These are phyloP conservation scores for Gadopsis marmoratus DNA, from an alignment of 2,797 vertebrate genomes.

Conservation along the genomic window DNA sequence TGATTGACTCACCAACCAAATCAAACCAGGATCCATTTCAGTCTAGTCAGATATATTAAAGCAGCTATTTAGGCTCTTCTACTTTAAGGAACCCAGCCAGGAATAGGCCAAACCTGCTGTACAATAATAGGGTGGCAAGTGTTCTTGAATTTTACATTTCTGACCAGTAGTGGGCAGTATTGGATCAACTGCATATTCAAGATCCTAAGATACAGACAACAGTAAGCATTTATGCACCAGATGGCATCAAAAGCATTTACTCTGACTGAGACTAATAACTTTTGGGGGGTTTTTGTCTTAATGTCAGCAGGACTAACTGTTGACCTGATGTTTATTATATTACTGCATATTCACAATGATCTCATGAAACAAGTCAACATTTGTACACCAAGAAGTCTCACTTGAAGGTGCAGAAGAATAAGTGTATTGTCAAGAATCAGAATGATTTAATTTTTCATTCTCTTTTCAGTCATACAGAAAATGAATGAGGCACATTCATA, in stretches of 20 bases:
- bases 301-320: neutral
- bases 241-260: conserved; percentile 17
- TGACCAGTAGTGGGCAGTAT: conserved; percentile 42
- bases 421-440: conserved; percentile 10
- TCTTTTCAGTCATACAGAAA: conserved; percentile 18
- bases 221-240: neutral
- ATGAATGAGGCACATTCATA: conserved; percentile 13
- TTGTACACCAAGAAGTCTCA: conserved; percentile 13
- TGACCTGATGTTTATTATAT: conserved; percentile 29
- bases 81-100: neutral
- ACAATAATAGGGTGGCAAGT: neutral
- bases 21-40: neutral
- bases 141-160: conserved; percentile 11
- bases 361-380: conserved; percentile 20
- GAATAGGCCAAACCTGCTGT: neutral
- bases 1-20: neutral
- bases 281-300: neutral
- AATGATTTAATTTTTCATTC: conserved; percentile 5
- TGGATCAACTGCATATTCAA: neutral
- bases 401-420: conserved; percentile 29
- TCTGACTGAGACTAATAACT: conserved; percentile 3
- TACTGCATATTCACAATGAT: conserved; percentile 28
- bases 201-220: neutral
- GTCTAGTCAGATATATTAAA: conserved; percentile 1
- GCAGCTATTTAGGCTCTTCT: neutral